Evolutionary conservation across 2,113 vertebrate species (phyloP).

Genomic region (Phalacrocorax pelagicus): DNA sequence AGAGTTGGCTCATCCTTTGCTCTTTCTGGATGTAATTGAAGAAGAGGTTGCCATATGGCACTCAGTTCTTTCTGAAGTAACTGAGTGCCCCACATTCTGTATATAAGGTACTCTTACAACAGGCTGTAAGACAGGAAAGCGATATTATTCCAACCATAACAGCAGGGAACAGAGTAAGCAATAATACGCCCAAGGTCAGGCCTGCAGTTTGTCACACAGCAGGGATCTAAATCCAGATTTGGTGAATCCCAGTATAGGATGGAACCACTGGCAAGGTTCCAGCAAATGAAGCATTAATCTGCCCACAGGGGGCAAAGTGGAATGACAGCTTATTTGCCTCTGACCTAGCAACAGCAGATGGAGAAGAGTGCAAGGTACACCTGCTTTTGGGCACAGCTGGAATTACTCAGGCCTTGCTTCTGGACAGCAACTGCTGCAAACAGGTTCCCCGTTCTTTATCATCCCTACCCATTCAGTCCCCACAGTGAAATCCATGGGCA

Average conservation of each 20-base stretch:
- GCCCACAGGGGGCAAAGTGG: background rate
- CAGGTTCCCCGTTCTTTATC: background rate
- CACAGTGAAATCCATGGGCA: background rate
- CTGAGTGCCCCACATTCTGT: background rate
- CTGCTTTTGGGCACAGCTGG: background rate
- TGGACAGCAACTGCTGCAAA: background rate
- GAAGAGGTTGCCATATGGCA: background rate
- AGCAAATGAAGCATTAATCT: background rate
- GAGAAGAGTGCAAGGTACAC: background rate
- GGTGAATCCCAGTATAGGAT: background rate
- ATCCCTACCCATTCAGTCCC: background rate
- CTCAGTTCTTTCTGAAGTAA: background rate
- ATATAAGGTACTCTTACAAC: background rate
- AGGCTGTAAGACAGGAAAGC: background rate
- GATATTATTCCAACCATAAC: background rate
- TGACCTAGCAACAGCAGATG: background rate
- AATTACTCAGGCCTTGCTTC: background rate
- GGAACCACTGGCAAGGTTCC: background rate
- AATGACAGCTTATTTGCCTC: background rate
- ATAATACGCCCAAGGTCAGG: background rate
- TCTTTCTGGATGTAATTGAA: background rate
- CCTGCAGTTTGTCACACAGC: background rate
- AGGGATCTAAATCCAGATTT: background rate
- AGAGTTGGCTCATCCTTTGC: background rate
- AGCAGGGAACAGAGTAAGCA: background rate